Evolutionary conservation across 2,888 invertebrate genomes (phyloP), one percentile per base, ranked within the genome.

Genomic region (Yponomeuta cagnagella): DNA sequence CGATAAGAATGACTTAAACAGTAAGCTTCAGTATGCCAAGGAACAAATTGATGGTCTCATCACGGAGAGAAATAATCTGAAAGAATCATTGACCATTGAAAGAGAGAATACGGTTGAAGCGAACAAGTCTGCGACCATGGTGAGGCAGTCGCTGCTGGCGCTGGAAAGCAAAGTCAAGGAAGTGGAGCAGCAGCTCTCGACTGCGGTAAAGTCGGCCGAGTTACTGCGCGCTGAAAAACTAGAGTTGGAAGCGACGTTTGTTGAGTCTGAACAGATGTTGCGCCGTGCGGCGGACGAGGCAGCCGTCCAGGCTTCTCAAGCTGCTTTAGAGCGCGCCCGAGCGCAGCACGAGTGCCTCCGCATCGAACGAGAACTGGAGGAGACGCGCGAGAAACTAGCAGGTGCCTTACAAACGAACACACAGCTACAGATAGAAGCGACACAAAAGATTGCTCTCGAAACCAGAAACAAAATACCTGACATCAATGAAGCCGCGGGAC

Each of bases 241-340:
- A 71, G 90, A 91, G 72, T 76, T 91, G 69, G 91, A 92, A 76
- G 76, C 80, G 10, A 85, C 86, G 4, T 89, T 86, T 76, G 76
- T 83, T 73, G 90, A 94, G 72, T 93, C 90, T 23, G 92, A 95
- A 71, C 92, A 94, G 30, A 84, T 89, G 0, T 81, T 96, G n/a
- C 92, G 94, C 71, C 94, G 94, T 72, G 95, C 95, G 71, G 90
- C 96, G 15, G 96, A 96, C 78, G 94, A 95, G 74, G 93, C 95
- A 0, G 95, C 95, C 0, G 88, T 96, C n/a, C 94, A 95, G 74
- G 95, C 95, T 31, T 96, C 96, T 0, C 95, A 96, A 79, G 94
- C 94, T 0, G 93, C 95, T 0, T 87, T 96, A 63, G 96, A 97
- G 77, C 94, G 96, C 77, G 95, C 95, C 0, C 94, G 95, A 75